Evolutionary conservation across 2,888 invertebrate genomes (phyloP), one percentile per base, ranked within the genome.

Genomic region (Siphonodentalium dalli): DNA sequence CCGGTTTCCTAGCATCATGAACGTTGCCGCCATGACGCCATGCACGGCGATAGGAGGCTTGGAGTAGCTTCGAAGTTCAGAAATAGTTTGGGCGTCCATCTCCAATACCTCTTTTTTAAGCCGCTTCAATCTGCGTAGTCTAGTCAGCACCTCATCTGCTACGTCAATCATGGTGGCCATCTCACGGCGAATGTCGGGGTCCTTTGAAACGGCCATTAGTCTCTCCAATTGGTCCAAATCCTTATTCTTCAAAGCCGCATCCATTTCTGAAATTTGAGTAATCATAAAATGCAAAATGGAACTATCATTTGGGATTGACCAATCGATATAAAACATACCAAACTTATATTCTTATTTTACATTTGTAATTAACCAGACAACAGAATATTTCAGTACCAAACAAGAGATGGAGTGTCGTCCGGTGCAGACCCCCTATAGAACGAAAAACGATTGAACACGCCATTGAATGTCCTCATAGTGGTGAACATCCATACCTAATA

Each of bases 201-300:
- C 65, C 34, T 62, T 65, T 1, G 51, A 56, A 34, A 59, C 65
- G 42, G 61, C 60, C 46, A 75, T 64, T 21, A 68, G 65, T 11
- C 61, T 61, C 40, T 74, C 74, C n/a, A 75, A 51, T 42, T 54
- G 61, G 33, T 66, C 62, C 24, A 75, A 47, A 42, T 71, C 62
- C 28, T 70, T 65, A 20, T 56, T 38, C 1, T 50, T 53, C 37
- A 74, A 73, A 3, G 73, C 73, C 13, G 68, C 66, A 6, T 51
- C 46, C 29, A 75, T 51, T 35, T 67, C 67, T 67, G 40, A 26
- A 47, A 41, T 15, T n/a, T 3, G 28, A 26, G 18, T n/a, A 13
- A 34, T 20, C 18, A 6, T 18, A 34, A 34, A 2, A 15, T 4
- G 21, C 38, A 38, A 38, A 2, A 21, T 18, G 3, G 21, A n/a